A percentile compares a stretch with the other conserved stretches of the same genome.
Evolutionary conservation across 2,113 vertebrate genomes (phyloP).

Genomic region (Gnathonemus longibarbis): DNA sequence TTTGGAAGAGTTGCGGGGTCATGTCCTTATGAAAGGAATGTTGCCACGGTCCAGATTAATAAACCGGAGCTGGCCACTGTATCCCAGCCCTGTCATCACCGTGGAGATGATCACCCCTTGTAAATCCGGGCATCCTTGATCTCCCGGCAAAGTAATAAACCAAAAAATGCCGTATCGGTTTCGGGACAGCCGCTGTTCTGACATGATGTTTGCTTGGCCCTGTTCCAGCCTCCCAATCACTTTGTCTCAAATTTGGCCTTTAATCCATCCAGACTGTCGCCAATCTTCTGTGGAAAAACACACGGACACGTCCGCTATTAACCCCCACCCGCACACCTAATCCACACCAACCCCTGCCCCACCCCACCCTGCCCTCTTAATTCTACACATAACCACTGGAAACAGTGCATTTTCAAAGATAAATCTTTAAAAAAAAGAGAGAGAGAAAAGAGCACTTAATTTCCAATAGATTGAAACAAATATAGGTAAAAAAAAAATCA

Average conservation of each 20-base stretch:
- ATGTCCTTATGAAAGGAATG: not conserved
- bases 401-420: not conserved
- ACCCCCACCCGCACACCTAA: not conserved
- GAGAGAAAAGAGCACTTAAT: not conserved
- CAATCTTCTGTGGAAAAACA: not conserved
- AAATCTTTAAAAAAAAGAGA: not conserved
- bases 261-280: not conserved
- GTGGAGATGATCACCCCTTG: constrained; percentile 48
- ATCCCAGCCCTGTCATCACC: constrained; percentile 39
- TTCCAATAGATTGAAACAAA: not conserved
- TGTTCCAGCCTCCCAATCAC: not conserved
- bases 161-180: constrained; percentile 27
- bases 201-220: not conserved
- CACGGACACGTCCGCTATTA: no score
- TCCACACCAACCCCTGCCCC: no score
- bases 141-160: constrained; percentile 32
- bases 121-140: constrained; percentile 42
- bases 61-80: constrained; percentile 34
- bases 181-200: constrained; percentile 9
- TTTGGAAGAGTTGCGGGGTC: constrained; percentile 15
- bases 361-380: no score
- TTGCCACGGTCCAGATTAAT: constrained; percentile 34
- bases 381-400: no score
- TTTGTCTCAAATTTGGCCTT: not conserved
- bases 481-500: no score